A percentile compares a stretch with the other conserved stretches of the same genome.
Conservation (phyloP, 2,888 invertebrate genomes). For the Melitaea athalia region DNA sequence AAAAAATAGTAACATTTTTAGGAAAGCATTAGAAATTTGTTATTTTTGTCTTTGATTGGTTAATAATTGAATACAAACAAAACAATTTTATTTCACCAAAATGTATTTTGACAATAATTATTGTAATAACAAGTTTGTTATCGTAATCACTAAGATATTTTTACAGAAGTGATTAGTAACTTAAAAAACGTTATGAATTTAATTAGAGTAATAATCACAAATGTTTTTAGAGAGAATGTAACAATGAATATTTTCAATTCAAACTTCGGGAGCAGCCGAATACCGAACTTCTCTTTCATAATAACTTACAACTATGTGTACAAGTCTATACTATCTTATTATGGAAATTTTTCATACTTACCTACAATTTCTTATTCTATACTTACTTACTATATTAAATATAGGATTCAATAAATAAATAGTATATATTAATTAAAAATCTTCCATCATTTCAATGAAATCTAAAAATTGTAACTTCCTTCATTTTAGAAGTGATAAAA, state of each 20-base stretch:
- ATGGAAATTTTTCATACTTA: constrained; percentile 72
- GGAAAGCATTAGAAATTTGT: neutral
- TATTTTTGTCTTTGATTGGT: neutral
- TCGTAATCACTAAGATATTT: neutral
- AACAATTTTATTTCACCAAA: neutral
- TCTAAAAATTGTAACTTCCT: constrained; percentile 30
- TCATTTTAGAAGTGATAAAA: constrained; percentile 21
- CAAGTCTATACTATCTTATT: constrained; percentile 55
- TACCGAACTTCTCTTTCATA: constrained; percentile 13
- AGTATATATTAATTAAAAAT: constrained; percentile 74
- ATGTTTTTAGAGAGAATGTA: constrained; percentile 1
- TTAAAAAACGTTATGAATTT: neutral
- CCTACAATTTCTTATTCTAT: constrained; percentile 51
- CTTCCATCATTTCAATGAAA: constrained; percentile 45
- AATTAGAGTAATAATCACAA: constrained; percentile 4
- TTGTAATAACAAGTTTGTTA: neutral
- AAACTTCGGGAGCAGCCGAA: constrained; percentile 20
- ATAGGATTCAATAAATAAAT: constrained; percentile 78
- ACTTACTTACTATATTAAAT: constrained; percentile 63
- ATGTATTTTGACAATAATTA: neutral
- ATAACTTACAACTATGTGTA: constrained; percentile 42
- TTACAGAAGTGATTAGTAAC: neutral
- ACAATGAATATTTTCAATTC: constrained; percentile 3
- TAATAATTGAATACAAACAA: neutral
- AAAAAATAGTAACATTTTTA: neutral